Conservation (phyloP, 2,888 invertebrate species). For the Dryocosmus kuriphilus region DNA sequence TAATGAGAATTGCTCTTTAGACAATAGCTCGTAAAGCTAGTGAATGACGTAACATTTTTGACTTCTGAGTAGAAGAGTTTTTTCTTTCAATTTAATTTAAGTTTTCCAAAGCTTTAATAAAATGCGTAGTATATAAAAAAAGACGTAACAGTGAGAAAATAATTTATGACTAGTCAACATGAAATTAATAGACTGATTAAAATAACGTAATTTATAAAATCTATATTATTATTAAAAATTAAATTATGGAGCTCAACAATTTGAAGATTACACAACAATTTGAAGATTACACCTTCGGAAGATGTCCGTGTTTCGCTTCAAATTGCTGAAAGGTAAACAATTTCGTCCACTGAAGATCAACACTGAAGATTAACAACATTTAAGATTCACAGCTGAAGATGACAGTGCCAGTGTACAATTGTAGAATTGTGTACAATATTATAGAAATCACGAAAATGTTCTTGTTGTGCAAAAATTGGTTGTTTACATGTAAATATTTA, state of each 20-base stretch:
- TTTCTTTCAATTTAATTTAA: background rate
- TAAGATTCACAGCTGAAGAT: background rate
- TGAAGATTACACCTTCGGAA: background rate
- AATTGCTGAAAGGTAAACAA: background rate
- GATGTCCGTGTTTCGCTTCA: background rate
- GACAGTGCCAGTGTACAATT: background rate
- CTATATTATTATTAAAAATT: background rate
- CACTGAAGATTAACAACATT: conserved; percentile 16
- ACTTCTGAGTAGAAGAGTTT: background rate
- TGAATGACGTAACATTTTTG: background rate
- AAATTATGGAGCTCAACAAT: background rate
- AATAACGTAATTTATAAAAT: background rate
- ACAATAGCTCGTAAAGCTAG: background rate
- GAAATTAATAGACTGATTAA: background rate
- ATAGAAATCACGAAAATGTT: background rate
- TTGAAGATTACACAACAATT: background rate
- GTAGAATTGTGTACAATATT: too few species aligned
- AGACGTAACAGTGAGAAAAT: conserved; percentile 18
- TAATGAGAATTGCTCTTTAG: background rate
- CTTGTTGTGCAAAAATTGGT: background rate
- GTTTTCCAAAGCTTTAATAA: background rate
- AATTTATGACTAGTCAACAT: background rate
- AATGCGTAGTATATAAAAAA: background rate
- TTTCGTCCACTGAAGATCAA: conserved; percentile 17
- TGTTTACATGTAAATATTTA: conserved; percentile 19